These are phyloP conservation scores for Synanthedon formicaeformis DNA, from an alignment of 2,888 invertebrate genomes.

Conservation along the genomic window DNA sequence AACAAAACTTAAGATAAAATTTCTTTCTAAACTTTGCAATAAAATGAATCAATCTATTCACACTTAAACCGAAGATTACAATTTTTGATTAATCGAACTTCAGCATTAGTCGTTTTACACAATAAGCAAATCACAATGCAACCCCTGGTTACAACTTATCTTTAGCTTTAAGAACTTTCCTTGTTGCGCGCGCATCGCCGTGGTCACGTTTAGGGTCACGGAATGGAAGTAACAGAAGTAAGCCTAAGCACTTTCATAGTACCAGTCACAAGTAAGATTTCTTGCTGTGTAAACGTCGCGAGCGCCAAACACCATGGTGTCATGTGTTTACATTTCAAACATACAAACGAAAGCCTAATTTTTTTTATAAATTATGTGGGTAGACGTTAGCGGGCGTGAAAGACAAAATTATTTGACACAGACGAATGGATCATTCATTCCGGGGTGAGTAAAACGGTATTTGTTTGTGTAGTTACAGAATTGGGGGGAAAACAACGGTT, in stretches of 20 bases:
- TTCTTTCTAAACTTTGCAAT: too few species aligned
- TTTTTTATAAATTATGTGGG: constrained; percentile 66
- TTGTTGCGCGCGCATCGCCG: constrained; percentile 33
- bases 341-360: constrained; percentile 16
- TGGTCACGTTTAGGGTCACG: constrained; percentile 5
- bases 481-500: constrained; percentile 1
- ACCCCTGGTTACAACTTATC: too few species aligned
- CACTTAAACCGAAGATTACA: too few species aligned
- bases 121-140: too few species aligned
- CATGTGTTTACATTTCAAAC: constrained; percentile 24
- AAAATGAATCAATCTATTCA: too few species aligned
- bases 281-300: constrained; percentile 37
- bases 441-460: constrained; percentile 68
- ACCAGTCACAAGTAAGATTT: constrained; percentile 41
- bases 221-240: constrained; percentile 7
- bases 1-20: too few species aligned
- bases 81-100: too few species aligned
- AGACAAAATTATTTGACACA: constrained; percentile 70
- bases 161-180: too few species aligned
- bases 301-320: constrained; percentile 14
- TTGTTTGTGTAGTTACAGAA: constrained; percentile 1
- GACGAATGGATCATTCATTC: constrained; percentile 73
- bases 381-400: constrained; percentile 72
- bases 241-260: constrained; percentile 37
- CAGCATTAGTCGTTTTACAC: too few species aligned